Conservation (phyloP, 2,797 vertebrate species). For the Numenius phaeopus region DNA sequence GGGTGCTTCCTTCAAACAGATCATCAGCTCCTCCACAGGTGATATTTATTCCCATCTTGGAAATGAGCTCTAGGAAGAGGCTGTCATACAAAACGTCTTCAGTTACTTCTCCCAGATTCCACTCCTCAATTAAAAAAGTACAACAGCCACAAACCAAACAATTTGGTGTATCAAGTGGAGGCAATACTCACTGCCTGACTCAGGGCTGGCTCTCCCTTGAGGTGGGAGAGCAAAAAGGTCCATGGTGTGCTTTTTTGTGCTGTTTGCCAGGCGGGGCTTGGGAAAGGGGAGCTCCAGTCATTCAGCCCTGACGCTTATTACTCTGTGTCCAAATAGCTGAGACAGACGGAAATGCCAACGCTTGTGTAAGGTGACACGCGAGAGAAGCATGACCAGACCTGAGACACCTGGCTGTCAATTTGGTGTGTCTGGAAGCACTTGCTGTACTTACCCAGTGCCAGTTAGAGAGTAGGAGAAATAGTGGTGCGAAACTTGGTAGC, state of each 20-base stretch:
- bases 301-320: not conserved
- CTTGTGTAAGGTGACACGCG: not conserved
- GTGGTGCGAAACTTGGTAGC: not conserved
- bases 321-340: not conserved
- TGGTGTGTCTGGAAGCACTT: not conserved
- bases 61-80: not conserved
- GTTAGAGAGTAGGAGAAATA: not conserved
- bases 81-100: not conserved
- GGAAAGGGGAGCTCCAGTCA: not conserved
- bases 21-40: not conserved
- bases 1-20: not conserved
- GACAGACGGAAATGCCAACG: rapidly evolving
- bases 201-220: not conserved
- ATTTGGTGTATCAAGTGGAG: not conserved
- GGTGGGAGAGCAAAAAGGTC: not conserved
- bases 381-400: not conserved
- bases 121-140: not conserved
- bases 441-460: not conserved
- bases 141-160: not conserved
- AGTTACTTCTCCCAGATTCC: not conserved
- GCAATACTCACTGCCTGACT: not conserved
- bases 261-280: not conserved
- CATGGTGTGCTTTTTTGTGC: not conserved
- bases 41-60: not conserved
- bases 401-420: not conserved